Base-by-base conservation (phyloP, 2,888 invertebrate species). In the Lochmaea crataegi region DNA sequence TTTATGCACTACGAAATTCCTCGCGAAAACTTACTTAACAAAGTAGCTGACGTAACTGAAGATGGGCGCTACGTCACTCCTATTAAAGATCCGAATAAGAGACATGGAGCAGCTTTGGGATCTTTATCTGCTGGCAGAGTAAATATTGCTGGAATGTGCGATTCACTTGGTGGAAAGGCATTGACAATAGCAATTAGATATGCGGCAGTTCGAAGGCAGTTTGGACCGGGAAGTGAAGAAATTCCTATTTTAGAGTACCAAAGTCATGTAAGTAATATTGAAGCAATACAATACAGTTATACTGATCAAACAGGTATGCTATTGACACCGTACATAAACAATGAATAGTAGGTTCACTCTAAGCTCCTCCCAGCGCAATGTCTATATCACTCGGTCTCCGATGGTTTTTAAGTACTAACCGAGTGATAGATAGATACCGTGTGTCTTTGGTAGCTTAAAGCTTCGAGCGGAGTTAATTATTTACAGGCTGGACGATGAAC, bases 241-340 rank as follows among this genome's bases (percentile, higher is more conserved):
- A 89, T 92, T 75, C 93, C 97, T 0, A 94, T 98, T 1, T 86
- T 98, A 78, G 97, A 98, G 84, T 98, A 98, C 85, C 98, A 96
- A 85, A 91, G 95, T 56, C 96, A 96, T 87, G 93, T 93, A 85
- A 86, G 86, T 81, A 7, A 32, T 32, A 32, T 32, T 32, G 32
- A 32, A 32, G 32, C 32, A 32, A 32, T 32, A 32, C 32, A 32
- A 32, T 32, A 32, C 2, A 32, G 32, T 32, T 7, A 32, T 5
- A 32, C 32, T 7, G 0, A 32, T 32, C 32, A 7, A 32, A 32
- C 7, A 32, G 7, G 2, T 32, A 32, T 32, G n/a, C n/a, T n/a
- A n/a, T n/a, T n/a, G n/a, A n/a, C n/a, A n/a, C n/a, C n/a, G n/a
- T n/a, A n/a, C n/a, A n/a, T n/a, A n/a, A n/a, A n/a, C n/a, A n/a